Base-by-base conservation (phyloP, 2,888 invertebrate genomes). In the Lasioglossum marginatum region DNA sequence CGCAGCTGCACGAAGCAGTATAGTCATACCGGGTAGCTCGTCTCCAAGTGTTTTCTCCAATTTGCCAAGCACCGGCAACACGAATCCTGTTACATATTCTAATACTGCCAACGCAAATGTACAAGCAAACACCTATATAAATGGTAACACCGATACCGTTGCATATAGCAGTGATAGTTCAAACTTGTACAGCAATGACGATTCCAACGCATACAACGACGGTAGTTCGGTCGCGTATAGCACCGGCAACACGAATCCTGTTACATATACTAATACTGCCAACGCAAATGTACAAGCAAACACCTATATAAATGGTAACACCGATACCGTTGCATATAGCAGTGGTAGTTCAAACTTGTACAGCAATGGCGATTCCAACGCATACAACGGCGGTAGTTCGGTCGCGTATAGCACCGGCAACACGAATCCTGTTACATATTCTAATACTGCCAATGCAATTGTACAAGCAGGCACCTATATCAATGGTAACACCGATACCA, bases 1-100 rank as follows among this genome's bases (percentile, higher is more conserved):
- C 27, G 86, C 82, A 40, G 72, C 57, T 4, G 77, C 34, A 14
- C 88, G 81, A 16, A 81, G 27, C 70, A 77, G 48, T 12, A 16
- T 63, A 45, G 27, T 57, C 43, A 0, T 57, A 48, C 23, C 71
- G 34, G 19, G 16, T 37, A 45, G 37, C 66, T 16, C 63, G 45
- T 48, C 82, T 45, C 68, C 72, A 68, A 34, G 2, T 16, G 57
- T 34, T 74, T 74, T 16, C 43, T 71, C 77, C 4, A 75, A 75
- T 57, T 76, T 66, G n/a, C 71, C 66, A 23, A 68, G 19, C 23
- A 57, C 40, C 40, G 37, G 52, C 31, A 75, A 45, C 0, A 19
- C 27, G 27, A 71, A 43, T 27, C 14, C 68, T 37, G 4, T 68
- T 68, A 23, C 1, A 1, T 68, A 68, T 40, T 16, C 60, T 63